These are phyloP conservation scores for Euura lappo DNA, from an alignment of 1,140 invertebrate species.

Conservation along the genomic window DNA sequence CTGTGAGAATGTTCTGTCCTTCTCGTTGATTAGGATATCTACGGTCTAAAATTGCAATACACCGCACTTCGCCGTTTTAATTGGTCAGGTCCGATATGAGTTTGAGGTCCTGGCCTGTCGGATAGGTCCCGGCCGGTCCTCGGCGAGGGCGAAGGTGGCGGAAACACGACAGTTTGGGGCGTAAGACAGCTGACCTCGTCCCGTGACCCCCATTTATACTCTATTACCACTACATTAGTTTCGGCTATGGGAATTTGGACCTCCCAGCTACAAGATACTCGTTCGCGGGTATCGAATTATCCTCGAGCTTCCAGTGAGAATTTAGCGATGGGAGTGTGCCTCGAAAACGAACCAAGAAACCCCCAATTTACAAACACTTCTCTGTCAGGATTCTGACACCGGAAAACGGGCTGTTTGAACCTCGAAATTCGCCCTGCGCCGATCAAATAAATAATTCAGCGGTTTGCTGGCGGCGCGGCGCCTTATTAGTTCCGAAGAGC, in stretches of 20 bases:
- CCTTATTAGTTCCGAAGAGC: constrained; percentile 55
- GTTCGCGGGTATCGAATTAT: no score
- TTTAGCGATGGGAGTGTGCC: no score
- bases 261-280: background rate
- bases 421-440: constrained; percentile 17
- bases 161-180: constrained; percentile 54
- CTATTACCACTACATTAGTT: constrained; percentile 63
- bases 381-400: background rate
- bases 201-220: constrained; percentile 60
- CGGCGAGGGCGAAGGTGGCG: constrained; percentile 53
- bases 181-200: constrained; percentile 59
- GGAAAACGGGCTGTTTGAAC: background rate
- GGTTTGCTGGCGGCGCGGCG: constrained; percentile 1
- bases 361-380: no score
- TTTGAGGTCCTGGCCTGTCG: constrained; percentile 58
- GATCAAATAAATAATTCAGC: constrained; percentile 10
- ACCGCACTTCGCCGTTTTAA: constrained; percentile 28
- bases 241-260: constrained; percentile 53
- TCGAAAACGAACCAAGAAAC: no score
- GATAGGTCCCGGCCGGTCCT: constrained; percentile 46
- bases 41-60: background rate
- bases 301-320: no score
- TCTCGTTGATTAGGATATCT: background rate
- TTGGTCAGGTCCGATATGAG: constrained; percentile 51
- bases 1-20: background rate